phyloP scores from a whole-genome alignment of 2,113 vertebrate species.

The Ammodramus savannarum region DNA sequence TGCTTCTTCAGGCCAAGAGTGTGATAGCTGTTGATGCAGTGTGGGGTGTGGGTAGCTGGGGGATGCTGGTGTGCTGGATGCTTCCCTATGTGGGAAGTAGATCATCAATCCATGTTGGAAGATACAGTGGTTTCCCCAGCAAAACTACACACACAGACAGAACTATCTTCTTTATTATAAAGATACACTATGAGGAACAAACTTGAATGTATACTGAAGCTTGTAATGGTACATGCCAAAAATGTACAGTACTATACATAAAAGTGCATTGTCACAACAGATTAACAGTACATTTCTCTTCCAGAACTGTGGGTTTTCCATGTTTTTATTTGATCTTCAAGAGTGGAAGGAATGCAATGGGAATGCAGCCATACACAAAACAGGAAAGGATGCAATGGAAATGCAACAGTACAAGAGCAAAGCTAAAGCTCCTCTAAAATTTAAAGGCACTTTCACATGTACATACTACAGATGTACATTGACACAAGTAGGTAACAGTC shows the following conservation, averaged over 20 bases:
- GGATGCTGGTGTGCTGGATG: background rate
- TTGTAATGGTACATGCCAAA: slow-evolving; percentile 90
- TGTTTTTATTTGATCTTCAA: slow-evolving; percentile 60
- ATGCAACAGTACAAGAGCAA: slow-evolving; percentile 79
- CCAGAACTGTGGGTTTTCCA: slow-evolving; percentile 73
- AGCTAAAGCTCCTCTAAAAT: slow-evolving; percentile 88
- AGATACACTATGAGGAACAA: slow-evolving; percentile 84
- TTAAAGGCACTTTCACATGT: slow-evolving; percentile 99
- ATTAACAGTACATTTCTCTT: slow-evolving; percentile 82
- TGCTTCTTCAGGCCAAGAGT: background rate
- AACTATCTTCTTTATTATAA: slow-evolving; percentile 98
- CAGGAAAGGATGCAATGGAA: slow-evolving; percentile 69
- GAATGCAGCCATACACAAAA: slow-evolving; percentile 70
- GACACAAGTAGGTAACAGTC: slow-evolving; percentile 84
- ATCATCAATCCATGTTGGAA: background rate
- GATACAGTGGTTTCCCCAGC: background rate
- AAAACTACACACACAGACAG: slow-evolving; percentile 66
- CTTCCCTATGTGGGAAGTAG: background rate
- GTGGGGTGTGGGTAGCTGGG: background rate
- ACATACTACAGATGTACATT: slow-evolving; percentile 91
- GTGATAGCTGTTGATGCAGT: background rate
- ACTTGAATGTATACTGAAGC: slow-evolving; percentile 82
- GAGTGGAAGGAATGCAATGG: slow-evolving; percentile 66
- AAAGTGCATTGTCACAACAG: slow-evolving; percentile 96
- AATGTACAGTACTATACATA: slow-evolving; percentile 96